phyloP scores from a whole-genome alignment of 92 coral and sea anemone species.

The Porites evermanni region DNA sequence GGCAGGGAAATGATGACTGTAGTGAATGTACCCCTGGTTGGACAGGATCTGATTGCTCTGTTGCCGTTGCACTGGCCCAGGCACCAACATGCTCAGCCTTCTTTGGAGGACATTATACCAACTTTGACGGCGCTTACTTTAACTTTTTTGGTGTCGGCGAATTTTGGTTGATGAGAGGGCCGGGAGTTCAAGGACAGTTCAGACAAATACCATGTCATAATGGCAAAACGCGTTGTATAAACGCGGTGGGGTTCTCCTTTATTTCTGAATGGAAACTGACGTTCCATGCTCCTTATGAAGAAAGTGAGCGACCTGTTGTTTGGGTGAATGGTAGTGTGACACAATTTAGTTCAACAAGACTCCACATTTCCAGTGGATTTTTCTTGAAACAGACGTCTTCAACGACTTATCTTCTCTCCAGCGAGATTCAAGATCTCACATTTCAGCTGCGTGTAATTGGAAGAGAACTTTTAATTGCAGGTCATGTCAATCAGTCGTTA shows the following conservation, averaged over 20 bases:
- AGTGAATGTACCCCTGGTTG: constrained; percentile 91
- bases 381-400: constrained; percentile 80
- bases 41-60: constrained; percentile 83
- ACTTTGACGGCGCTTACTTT: constrained; percentile 91
- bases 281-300: constrained; percentile 82
- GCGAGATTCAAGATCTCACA: constrained; percentile 28
- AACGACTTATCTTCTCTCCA: constrained; percentile 61
- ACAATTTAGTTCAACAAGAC: constrained; percentile 52
- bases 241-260: constrained; percentile 85
- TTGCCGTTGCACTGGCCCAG: constrained; percentile 75
- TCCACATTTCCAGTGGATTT: constrained; percentile 55
- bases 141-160: constrained; percentile 91
- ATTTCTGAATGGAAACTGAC: constrained; percentile 65
- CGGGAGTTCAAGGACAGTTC: constrained; percentile 76
- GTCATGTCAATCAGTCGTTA: constrained; percentile 61
- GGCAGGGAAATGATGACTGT: constrained; percentile 90
- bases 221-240: constrained; percentile 87
- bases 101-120: constrained; percentile 89
- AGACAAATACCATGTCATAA: constrained; percentile 89
- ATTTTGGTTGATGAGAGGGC: constrained; percentile 77
- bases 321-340: constrained; percentile 80
- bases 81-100: constrained; percentile 85
- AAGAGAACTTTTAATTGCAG: constrained; percentile 74
- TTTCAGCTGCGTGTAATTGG: constrained; percentile 76
- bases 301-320: constrained; percentile 69